Conservation (phyloP, 1,140 invertebrate species). For the Nasonia longicornis region DNA sequence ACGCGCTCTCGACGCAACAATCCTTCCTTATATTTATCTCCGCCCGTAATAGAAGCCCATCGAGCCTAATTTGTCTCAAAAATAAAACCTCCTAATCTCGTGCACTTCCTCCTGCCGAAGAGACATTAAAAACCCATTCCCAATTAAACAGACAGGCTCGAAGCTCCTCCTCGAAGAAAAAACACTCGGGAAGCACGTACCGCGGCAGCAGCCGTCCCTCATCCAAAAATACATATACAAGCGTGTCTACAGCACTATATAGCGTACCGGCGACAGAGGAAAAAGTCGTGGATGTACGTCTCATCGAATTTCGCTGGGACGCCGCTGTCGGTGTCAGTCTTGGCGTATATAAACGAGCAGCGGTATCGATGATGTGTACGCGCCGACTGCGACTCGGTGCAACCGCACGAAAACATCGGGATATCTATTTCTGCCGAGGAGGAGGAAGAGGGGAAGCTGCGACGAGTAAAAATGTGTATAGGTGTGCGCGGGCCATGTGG, state of each 20-base stretch:
- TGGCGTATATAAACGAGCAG: neutral
- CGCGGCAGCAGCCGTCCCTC: neutral
- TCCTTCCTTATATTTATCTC: neutral
- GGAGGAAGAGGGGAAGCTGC: neutral
- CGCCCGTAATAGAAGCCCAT: neutral
- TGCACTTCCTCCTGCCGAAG: neutral
- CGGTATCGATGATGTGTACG: neutral
- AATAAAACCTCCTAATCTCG: neutral
- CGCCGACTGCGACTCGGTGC: neutral
- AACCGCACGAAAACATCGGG: neutral
- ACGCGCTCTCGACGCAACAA: too few relatives aligned
- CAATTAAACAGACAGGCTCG: neutral
- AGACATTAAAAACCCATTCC: neutral
- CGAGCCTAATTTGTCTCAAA: neutral
- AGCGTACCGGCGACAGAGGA: neutral
- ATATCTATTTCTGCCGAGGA: neutral
- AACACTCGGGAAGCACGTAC: conserved; percentile 5
- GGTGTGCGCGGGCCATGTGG: neutral
- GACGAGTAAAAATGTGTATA: neutral
- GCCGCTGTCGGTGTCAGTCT: neutral
- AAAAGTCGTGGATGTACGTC: neutral
- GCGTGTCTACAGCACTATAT: neutral
- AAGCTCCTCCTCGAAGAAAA: neutral
- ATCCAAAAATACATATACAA: conserved; percentile 13
- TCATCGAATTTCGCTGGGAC: neutral